Percentiles rank a stretch among this genome's conserved stretches.
These are phyloP conservation scores for Tyrophagus putrescentiae DNA, from an alignment of 1,140 invertebrate species.

Conservation along the genomic window DNA sequence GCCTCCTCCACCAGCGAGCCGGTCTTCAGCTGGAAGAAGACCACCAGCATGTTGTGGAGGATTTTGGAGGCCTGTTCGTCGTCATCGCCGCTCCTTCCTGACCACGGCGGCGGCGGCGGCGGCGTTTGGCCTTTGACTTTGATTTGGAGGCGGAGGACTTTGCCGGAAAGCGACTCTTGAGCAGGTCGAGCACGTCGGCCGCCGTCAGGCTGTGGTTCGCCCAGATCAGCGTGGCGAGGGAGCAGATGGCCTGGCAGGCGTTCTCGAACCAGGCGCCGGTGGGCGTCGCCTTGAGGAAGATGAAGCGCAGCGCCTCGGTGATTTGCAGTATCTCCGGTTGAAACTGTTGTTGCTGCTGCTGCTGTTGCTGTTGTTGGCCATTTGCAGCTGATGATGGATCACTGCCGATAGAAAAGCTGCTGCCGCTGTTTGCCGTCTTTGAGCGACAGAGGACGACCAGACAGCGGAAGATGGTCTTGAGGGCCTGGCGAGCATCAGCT, in stretches of 20 bases:
- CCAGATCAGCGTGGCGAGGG: not conserved
- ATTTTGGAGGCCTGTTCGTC: no score
- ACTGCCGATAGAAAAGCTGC: no score
- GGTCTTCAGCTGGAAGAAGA: slow-evolving; percentile 15
- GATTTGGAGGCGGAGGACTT: no score
- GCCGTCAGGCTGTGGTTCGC: not conserved
- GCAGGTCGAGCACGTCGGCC: not conserved
- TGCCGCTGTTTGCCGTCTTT: no score
- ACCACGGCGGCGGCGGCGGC: no score
- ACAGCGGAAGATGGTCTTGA: slow-evolving; percentile 41
- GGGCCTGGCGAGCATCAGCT: not conserved
- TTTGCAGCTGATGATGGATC: no score
- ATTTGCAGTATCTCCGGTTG: not conserved
- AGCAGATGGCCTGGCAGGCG: slow-evolving; percentile 7
- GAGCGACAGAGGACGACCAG: slow-evolving; percentile 49
- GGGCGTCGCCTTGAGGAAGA: not conserved
- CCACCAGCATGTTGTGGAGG: not conserved
- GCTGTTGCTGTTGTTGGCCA: not conserved
- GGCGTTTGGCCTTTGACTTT: no score
- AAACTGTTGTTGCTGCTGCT: not conserved
- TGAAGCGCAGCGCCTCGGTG: slow-evolving; percentile 5
- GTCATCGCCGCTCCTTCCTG: no score
- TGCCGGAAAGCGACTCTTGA: no score
- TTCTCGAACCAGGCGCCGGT: not conserved
- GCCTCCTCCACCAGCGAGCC: not conserved